phyloP scores from a whole-genome alignment of 2,888 invertebrate genomes.

The Disparrhopalites patrizii region DNA sequence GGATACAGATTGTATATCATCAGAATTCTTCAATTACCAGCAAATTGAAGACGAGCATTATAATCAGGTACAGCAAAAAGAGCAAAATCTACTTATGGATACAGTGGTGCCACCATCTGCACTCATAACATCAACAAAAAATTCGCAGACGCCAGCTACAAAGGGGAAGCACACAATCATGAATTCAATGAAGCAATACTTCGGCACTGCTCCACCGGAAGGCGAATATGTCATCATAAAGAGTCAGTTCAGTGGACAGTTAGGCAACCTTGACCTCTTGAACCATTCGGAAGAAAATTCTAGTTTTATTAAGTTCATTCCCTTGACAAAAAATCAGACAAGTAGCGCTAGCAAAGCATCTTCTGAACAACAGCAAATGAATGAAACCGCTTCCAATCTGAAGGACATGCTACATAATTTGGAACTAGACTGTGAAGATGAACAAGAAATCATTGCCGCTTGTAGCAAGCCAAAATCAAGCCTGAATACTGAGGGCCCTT shows the following conservation, averaged over 20 bases:
- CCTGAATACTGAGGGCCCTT: slow-evolving; percentile 37
- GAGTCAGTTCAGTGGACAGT: slow-evolving; percentile 22
- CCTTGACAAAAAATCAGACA: not conserved
- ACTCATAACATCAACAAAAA: not conserved
- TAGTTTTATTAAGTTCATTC: slow-evolving; percentile 35
- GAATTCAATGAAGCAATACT: slow-evolving; percentile 45
- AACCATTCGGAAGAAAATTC: slow-evolving; percentile 35
- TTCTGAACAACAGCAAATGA: not conserved
- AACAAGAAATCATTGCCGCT: slow-evolving; percentile 44
- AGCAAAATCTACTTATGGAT: slow-evolving; percentile 7
- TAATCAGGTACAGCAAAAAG: slow-evolving; percentile 3
- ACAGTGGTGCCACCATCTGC: not conserved
- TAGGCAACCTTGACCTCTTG: slow-evolving; percentile 34
- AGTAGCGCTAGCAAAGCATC: not conserved
- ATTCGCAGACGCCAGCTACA: not conserved
- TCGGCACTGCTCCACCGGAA: slow-evolving; percentile 42
- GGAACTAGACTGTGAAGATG: slow-evolving; percentile 36
- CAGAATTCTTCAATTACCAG: slow-evolving; percentile 19
- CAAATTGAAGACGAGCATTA: slow-evolving; percentile 22
- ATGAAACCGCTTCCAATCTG: slow-evolving; percentile 27
- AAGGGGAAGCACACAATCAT: slow-evolving; percentile 44
- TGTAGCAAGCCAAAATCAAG: slow-evolving; percentile 34
- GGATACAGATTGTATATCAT: not conserved
- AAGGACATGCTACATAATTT: slow-evolving; percentile 37
- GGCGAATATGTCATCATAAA: slow-evolving; percentile 41